Base-by-base conservation (phyloP, 2,797 vertebrate species). In the Enteromius radiatus region DNA sequence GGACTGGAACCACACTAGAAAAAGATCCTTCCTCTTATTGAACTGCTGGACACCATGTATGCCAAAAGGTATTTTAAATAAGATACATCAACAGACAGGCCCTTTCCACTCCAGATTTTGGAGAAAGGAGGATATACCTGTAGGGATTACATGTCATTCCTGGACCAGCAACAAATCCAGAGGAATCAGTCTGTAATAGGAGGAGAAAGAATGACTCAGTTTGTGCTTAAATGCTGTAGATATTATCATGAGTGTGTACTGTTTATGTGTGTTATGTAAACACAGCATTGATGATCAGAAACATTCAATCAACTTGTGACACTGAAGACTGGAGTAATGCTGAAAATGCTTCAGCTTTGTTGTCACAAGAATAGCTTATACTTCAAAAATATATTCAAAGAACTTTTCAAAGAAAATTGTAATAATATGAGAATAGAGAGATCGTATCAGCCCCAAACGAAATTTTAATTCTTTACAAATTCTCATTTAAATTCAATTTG, bases 1-100 rank as follows among this genome's bases (percentile, higher is more conserved):
- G 91, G 47, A 85, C 80, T 4, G 92, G 90, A 12, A 91, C 80
- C 56, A 93, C 87, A 86, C 95, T 95, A 73, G 84, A 17, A 56
- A 70, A 21, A 76, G 5, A 68, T 41, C 41, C 1, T 3, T 49
- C 11, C 7, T 47, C 3, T 76, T 2, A 28, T 12, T 64, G 65
- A 84, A 86, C 86, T 19, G 83, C 63, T 41, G 23, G 7, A 59
- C n/a, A 43, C 10, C 28, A 59, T 0, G 5, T 9, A 64, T 43
- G 36, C 15, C 19, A 49, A 41, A 63, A 26, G 21, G 0, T 11
- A 10, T 38, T 15, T 21, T 54, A 59, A 23, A 26, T 38, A 38
- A 19, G 7, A 65, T 28, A 19, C n/a, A 23, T 12, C 11, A 59
- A 14, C 5, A 15, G 49, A 31, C 28, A 59, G 43, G 21, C 43